Base-by-base conservation (phyloP, 1,140 invertebrate species). In the Caenorhabditis briggsae region DNA sequence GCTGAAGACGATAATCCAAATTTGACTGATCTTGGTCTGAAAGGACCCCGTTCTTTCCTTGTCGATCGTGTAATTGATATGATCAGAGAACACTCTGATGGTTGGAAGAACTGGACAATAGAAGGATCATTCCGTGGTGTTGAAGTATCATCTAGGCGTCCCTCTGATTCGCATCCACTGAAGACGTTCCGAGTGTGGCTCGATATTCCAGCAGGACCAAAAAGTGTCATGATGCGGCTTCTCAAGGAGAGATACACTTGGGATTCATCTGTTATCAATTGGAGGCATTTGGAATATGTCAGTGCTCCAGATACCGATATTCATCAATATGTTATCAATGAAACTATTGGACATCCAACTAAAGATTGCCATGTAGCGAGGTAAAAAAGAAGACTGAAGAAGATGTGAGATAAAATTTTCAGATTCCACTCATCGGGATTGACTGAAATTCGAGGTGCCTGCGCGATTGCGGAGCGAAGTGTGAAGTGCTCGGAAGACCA, bases 261-360 rank as follows among this genome's bases (percentile, higher is more conserved):
- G 86, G 86, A 87, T 64, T 18, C 50, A 14, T 87, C 86, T 18
- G 82, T 84, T 11, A 43, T 87, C 16, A 87, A 87, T 58, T 84
- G 83, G 65, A 64, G 86, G 18, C 46, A 61, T 50, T 46, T 87
- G 11, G 86, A 87, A 48, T 65, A 78, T 70, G 64, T 56, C 25
- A 70, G 65, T 48, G 53, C 65, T 58, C 82, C 83, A 9, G 86
- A 87, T 48, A 87, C 83, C 20, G 86, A 87, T 55, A 53, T 87
- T 59, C 83, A 84, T 78, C 86, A 87, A 48, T 87, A 85, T 55
- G 86, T 87, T 20, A 14, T 84, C 12, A 87, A 87, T 82, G 86
- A 87, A 18, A 87, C 82, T 59, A 61, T 84, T 18, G 86, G 86
- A 70, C 86, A 87, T 82, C 82, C 86, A 43, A 84, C 86, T 1